Base-by-base conservation (phyloP, 2,888 invertebrate species). In the Netelia melanura region DNA sequence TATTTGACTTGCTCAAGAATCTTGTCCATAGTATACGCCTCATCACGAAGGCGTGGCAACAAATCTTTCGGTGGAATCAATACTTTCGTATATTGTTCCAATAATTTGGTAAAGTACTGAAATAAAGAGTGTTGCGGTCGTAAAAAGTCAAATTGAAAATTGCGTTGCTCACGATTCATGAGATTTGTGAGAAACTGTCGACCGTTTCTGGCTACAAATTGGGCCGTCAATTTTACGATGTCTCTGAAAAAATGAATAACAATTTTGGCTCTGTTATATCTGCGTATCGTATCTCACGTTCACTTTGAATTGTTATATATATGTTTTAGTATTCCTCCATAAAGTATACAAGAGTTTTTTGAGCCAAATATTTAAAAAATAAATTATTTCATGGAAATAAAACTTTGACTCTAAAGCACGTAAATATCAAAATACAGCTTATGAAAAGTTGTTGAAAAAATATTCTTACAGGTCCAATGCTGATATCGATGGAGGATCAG, bases 41-140 rank as follows among this genome's bases (percentile, higher is more conserved):
- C 99, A 38, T 97, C 96, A 64, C 96, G 96, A 54, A 99, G 93
- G 88, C 97, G 96, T 0, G 96, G 95, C 88, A 97, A 95, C 87
- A 99, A 94, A 94, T 98, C 98, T 94, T 99, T 99, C 0, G 99
- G 98, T 0, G 99, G 99, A 91, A 99, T 97, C 5, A 99, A 95
- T 21, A 99, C 97, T 95, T 99, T 99, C 0, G 99, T 99, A 91
- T 99, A 99, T 94, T 99, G 99, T 92, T 99, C 99, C 67, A 99
- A 95, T 0, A 99, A 95, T 91, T 99, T 98, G 0, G 99, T 99
- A 92, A 99, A 99, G 94, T 99, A 99, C 91, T 98, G 98, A 93
- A 99, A 99, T 11, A 99, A 95, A 0, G 99, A 99, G 94, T 99
- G 99, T 91, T 99, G 99, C 0, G 99, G 99, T 2, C 99, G 96